Base-by-base conservation (phyloP, 2,113 vertebrate genomes). In the Urocitellus parryii region DNA sequence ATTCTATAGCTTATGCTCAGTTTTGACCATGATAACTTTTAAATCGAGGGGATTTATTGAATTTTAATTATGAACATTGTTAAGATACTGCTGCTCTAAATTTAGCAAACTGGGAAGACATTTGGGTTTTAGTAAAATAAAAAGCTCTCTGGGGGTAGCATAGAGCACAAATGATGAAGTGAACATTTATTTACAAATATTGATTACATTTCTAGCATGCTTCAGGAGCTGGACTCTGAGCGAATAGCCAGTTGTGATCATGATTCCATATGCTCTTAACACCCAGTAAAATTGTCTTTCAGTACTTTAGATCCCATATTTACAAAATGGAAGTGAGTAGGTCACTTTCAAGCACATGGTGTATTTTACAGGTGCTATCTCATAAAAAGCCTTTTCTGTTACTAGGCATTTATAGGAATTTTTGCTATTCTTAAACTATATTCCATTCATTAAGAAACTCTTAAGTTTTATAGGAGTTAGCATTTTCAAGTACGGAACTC, bases 31-130 rank as follows among this genome's bases (percentile, higher is more conserved):
- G 96, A 96, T 94, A 97, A 98, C 95, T 98, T 98, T 97, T 97
- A 98, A 98, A 98, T 97, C 97, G 96, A 98, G n/a, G 94, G 79
- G 84, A 92, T 98, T 98, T 98, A 98, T 97, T 98, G 97, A 97
- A 98, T 98, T 98, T 98, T 98, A 98, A 98, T 98, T 98, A 98
- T 98, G 94, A 96, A 88, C 96, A 97, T 88, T 95, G 61, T 93
- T 97, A 98, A 98, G 93, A 85, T 94, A 93, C 45, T 96, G 93
- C 25, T 95, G 89, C 91, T 95, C 14, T 96, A 95, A 97, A 96
- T 95, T 97, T 96, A 96, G 88, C 78, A 97, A 95, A n/a, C 56
- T 67, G 37, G n/a, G 80, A 97, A 95, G 79, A 91, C 70, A 90
- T 93, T 98, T 96, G n/a, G 73, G 63, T 96, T 85, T 95, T 56